Percentiles rank a stretch among this genome's conserved stretches.
These are phyloP conservation scores for Xiphydria camelus DNA, from an alignment of 2,888 invertebrate species.

Conservation along the genomic window DNA sequence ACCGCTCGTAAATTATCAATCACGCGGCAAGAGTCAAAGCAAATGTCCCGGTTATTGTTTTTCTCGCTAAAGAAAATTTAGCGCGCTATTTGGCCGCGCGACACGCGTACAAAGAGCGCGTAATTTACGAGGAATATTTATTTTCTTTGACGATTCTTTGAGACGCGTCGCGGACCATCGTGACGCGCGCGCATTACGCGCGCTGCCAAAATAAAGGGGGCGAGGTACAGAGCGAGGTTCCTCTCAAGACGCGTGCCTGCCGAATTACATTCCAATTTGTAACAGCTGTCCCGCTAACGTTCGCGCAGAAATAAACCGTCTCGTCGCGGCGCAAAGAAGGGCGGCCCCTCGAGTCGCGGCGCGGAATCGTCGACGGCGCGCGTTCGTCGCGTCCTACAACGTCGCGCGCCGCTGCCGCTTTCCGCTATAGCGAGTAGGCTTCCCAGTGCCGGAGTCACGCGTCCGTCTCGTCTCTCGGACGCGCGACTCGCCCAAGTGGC, in stretches of 20 bases:
- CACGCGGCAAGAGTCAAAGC: too few relatives aligned
- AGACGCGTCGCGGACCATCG: too few relatives aligned
- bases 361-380: slow-evolving; percentile 17
- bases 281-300: slow-evolving; percentile 35
- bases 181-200: too few relatives aligned
- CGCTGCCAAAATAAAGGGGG: slow-evolving; percentile 8
- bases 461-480: slow-evolving; percentile 3
- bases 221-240: slow-evolving; percentile 9
- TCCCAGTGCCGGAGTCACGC: not conserved
- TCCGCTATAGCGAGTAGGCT: not conserved
- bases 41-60: too few relatives aligned
- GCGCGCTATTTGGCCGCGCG: too few relatives aligned
- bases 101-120: too few relatives aligned
- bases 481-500: slow-evolving; percentile 28
- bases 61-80: too few relatives aligned
- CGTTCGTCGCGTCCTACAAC: slow-evolving; percentile 22
- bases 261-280: slow-evolving; percentile 46
- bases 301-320: slow-evolving; percentile 38
- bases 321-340: slow-evolving; percentile 16
- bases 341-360: slow-evolving; percentile 14
- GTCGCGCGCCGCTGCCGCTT: not conserved
- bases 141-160: too few relatives aligned
- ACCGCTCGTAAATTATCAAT: too few relatives aligned
- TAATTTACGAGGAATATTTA: too few relatives aligned
- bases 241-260: slow-evolving; percentile 9